phyloP scores from a whole-genome alignment of 1,140 invertebrate genomes.

The Maniola jurtina region DNA sequence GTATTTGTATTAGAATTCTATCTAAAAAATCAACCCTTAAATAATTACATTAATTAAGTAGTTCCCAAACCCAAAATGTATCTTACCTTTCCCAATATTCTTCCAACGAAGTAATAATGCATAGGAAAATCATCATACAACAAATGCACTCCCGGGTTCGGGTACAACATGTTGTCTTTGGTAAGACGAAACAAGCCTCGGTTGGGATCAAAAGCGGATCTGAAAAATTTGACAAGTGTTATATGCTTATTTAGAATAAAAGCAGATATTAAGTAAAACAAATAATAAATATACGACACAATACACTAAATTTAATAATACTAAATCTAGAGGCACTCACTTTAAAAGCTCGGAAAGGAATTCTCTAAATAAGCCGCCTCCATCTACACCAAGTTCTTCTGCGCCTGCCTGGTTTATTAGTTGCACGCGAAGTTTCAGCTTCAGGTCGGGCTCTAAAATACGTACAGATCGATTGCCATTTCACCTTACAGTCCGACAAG shows the following conservation, averaged over 20 bases:
- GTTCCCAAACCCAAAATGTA: no score
- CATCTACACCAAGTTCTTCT: conserved; percentile 97
- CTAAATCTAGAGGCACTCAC: conserved; percentile 38
- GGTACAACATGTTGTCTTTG: conserved; percentile 95
- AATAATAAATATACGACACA: no score
- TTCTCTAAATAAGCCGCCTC: conserved; percentile 95
- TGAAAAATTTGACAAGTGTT: conserved; percentile 19
- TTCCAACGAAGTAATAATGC: conserved; percentile 97
- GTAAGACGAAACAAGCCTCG: conserved; percentile 96
- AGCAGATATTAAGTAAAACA: no score
- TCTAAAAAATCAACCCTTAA: no score
- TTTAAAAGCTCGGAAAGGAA: conserved; percentile 95
- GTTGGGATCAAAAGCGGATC: conserved; percentile 97
- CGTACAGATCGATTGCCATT: conserved; percentile 2
- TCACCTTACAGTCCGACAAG: no score
- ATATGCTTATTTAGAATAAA: neutral
- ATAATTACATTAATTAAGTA: no score
- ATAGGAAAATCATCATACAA: conserved; percentile 91
- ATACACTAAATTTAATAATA: neutral
- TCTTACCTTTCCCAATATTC: conserved; percentile 94
- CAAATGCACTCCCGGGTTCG: conserved; percentile 93
- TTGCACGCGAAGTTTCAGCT: conserved; percentile 92
- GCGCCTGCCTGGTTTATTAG: conserved; percentile 93
- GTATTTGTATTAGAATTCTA: no score
- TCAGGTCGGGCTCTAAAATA: conserved; percentile 89